Evolutionary conservation across 2,888 invertebrate genomes (phyloP).

Genomic region (Heliconius aoede): DNA sequence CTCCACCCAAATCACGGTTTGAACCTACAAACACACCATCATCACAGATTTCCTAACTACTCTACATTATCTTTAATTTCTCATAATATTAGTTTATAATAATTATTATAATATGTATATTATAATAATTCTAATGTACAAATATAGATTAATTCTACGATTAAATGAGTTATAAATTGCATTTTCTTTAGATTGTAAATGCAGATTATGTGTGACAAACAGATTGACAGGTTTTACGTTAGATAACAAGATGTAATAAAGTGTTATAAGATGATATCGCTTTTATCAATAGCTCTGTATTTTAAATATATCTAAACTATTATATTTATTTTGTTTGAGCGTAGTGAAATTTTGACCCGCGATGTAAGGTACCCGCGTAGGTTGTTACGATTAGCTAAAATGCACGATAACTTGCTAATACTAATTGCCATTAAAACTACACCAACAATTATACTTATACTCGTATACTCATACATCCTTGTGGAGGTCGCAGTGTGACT

Average conservation of each 20-base stretch:
- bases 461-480: too few relatives aligned
- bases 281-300: background rate
- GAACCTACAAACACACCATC: too few relatives aligned
- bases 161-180: background rate
- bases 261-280: background rate
- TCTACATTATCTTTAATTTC: background rate
- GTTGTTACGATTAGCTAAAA: too few relatives aligned
- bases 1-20: too few relatives aligned
- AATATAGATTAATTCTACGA: background rate
- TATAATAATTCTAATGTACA: background rate
- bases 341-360: too few relatives aligned
- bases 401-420: too few relatives aligned
- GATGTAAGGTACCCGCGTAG: too few relatives aligned
- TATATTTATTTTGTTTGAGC: background rate
- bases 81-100: background rate
- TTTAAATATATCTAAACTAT: background rate
- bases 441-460: too few relatives aligned
- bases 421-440: too few relatives aligned
- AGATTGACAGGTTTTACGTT: constrained; percentile 6
- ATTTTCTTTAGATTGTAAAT: background rate
- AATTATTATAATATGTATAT: constrained; percentile 1
- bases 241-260: background rate
- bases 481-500: too few relatives aligned
- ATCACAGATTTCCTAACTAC: too few relatives aligned
- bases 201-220: background rate